A percentile compares a stretch with the other conserved stretches of the same genome.
Conservation (phyloP, 2,113 vertebrate species). For the Brachyhypopomus occidentalis region DNA sequence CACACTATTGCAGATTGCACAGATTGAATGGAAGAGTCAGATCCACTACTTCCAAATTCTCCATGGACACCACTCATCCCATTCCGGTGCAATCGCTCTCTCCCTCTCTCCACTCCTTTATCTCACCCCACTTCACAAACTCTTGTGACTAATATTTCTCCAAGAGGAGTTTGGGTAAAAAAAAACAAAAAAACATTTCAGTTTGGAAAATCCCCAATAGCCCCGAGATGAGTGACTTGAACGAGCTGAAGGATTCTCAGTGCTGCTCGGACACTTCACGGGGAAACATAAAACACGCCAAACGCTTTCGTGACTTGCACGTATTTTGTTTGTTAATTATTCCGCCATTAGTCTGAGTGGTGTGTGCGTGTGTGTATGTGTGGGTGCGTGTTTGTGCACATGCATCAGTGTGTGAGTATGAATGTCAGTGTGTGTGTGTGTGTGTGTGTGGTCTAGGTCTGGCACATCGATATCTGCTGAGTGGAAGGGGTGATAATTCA, state of each 20-base stretch:
- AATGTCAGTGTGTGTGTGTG: constrained; percentile 21
- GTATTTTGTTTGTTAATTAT: constrained; percentile 15
- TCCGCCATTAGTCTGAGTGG: background rate
- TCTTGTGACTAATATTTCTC: constrained; percentile 57
- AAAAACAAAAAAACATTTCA: constrained; percentile 39
- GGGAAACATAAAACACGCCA: background rate
- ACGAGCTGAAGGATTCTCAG: constrained; percentile 20
- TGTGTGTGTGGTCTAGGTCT: background rate
- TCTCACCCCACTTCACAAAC: constrained; percentile 64
- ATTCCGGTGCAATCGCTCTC: constrained; percentile 51
- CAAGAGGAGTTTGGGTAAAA: constrained; percentile 47
- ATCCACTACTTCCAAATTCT: constrained; percentile 63
- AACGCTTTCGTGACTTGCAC: background rate
- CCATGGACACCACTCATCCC: constrained; percentile 62
- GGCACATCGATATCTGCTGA: background rate
- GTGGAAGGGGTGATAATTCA: constrained; percentile 46
- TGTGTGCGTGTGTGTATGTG: background rate
- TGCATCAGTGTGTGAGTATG: background rate
- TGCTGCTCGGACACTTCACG: background rate
- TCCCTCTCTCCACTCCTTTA: constrained; percentile 54
- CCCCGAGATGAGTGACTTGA: constrained; percentile 36
- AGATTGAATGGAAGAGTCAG: constrained; percentile 72
- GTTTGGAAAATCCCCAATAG: constrained; percentile 40
- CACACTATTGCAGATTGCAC: constrained; percentile 66
- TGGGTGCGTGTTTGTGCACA: background rate